phyloP scores from a whole-genome alignment of 92 coral and sea anemone genomes.

The Isaurus tuberculatus region DNA sequence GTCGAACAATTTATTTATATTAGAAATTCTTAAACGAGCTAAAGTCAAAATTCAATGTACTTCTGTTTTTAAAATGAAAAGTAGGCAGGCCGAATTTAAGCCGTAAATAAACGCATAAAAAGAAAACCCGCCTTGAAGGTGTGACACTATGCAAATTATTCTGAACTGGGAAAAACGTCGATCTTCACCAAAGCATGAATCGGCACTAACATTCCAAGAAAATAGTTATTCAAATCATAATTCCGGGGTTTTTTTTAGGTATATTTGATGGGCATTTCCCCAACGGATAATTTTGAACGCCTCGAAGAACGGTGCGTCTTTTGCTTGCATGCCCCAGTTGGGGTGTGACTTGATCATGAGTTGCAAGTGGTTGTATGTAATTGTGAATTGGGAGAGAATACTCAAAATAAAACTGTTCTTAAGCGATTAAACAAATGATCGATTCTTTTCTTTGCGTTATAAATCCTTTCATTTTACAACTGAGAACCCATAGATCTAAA shows the following conservation, averaged over 20 bases:
- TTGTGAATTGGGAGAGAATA: neutral
- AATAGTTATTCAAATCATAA: no score
- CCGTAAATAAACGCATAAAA: no score
- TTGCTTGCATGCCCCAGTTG: neutral
- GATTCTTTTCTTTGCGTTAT: neutral
- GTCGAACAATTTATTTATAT: no score
- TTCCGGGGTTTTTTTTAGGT: neutral
- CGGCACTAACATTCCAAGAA: no score
- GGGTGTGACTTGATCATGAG: neutral
- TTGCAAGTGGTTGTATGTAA: neutral
- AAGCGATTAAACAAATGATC: slow-evolving; percentile 3
- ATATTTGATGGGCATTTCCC: neutral
- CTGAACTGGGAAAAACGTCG: no score
- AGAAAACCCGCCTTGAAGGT: no score
- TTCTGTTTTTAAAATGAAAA: no score
- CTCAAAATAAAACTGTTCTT: neutral
- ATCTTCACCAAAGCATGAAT: no score
- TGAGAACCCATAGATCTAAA: neutral
- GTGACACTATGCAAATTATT: no score
- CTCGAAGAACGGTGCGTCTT: neutral
- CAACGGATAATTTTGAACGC: neutral
- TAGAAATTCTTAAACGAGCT: no score
- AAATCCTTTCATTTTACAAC: slow-evolving; percentile 20
- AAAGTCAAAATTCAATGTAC: no score
- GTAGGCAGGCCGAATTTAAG: no score